phyloP scores from a whole-genome alignment of 2,797 vertebrate species.

The Chelidonichthys spinosus region DNA sequence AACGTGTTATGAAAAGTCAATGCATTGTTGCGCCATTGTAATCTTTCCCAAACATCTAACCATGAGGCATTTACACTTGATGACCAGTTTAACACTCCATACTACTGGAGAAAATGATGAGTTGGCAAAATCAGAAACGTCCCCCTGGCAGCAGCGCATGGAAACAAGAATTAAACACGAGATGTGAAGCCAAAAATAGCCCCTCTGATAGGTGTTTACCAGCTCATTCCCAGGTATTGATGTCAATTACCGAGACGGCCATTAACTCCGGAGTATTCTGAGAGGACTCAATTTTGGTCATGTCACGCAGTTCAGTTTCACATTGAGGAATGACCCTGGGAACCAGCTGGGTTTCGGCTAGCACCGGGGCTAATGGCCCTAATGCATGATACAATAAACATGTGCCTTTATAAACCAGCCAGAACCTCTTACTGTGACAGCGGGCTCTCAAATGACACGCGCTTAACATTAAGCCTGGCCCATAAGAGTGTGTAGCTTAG shows the following conservation, averaged over 20 bases:
- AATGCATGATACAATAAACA: conserved; percentile 80
- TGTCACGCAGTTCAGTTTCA: conserved; percentile 74
- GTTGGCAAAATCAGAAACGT: conserved; percentile 13
- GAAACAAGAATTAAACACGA: conserved; percentile 63
- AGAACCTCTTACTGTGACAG: conserved; percentile 74
- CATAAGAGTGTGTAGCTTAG: conserved; percentile 70
- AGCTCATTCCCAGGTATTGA: conserved; percentile 70
- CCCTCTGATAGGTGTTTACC: conserved; percentile 55
- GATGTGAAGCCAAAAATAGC: conserved; percentile 68
- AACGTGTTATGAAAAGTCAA: background rate
- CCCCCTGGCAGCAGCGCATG: conserved; percentile 38
- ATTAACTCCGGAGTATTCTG: conserved; percentile 74
- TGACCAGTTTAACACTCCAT: conserved; percentile 14
- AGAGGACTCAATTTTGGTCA: conserved; percentile 76
- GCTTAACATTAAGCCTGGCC: conserved; percentile 73
- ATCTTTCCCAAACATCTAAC: conserved; percentile 14
- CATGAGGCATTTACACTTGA: conserved; percentile 8
- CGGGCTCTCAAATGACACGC: conserved; percentile 78
- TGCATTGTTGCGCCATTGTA: background rate
- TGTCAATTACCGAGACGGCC: conserved; percentile 73
- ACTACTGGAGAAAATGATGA: conserved; percentile 25
- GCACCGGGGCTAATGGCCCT: conserved; percentile 73
- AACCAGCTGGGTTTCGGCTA: conserved; percentile 66
- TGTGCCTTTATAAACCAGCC: conserved; percentile 76
- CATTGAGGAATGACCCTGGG: conserved; percentile 76